Percentiles rank a stretch among this genome's conserved stretches.
phyloP scores from a whole-genome alignment of 2,888 invertebrate species.

The Linnaemya tessellans region DNA sequence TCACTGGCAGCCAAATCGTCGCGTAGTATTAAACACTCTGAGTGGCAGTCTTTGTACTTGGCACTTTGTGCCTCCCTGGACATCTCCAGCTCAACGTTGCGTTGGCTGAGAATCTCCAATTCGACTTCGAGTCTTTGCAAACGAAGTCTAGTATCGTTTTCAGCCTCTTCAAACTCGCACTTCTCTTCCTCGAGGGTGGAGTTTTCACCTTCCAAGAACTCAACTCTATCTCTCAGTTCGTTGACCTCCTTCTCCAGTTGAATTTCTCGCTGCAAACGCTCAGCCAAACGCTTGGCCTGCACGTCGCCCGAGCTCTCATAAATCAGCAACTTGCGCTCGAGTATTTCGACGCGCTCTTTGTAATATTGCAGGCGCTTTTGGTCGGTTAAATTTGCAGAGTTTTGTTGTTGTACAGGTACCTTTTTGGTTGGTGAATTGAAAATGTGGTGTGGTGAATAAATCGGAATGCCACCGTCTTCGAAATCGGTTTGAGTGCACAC shows the following conservation, averaged over 20 bases:
- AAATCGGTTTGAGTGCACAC: conserved; percentile 84
- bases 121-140: conserved; percentile 86
- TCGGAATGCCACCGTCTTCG: conserved; percentile 82
- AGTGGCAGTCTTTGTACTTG: conserved; percentile 84
- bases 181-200: conserved; percentile 88
- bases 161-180: conserved; percentile 90
- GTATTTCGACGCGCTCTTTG: conserved; percentile 86
- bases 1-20: conserved; percentile 81
- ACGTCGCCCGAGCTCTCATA: conserved; percentile 88
- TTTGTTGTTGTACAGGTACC: conserved; percentile 73
- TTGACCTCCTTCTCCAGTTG: conserved; percentile 84
- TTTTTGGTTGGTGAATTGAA: conserved; percentile 72
- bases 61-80: conserved; percentile 86
- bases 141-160: conserved; percentile 87
- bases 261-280: conserved; percentile 87
- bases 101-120: conserved; percentile 85
- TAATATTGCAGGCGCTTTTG: conserved; percentile 87
- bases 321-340: conserved; percentile 87
- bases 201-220: conserved; percentile 86
- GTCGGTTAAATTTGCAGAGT: conserved; percentile 78
- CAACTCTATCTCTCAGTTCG: conserved; percentile 84
- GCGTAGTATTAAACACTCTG: conserved; percentile 80
- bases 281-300: conserved; percentile 86
- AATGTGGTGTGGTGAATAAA: conserved; percentile 39
- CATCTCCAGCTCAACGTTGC: conserved; percentile 85